Base-by-base conservation (phyloP, 1,140 invertebrate species). In the Penaeus vannamei region DNA sequence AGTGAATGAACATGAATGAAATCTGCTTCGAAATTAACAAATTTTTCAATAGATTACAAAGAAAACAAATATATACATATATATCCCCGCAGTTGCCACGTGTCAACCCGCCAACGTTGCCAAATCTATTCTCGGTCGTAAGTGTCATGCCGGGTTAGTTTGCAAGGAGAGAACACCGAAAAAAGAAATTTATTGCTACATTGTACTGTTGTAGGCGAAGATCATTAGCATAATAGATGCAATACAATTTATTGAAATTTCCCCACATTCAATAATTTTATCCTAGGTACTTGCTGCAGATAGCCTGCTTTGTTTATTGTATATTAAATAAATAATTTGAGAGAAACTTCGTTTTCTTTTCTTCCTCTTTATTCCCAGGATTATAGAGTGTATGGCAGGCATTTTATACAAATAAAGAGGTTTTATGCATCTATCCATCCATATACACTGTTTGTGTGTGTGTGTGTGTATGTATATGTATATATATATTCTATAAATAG, bases 301-400 rank as follows among this genome's bases (percentile, higher is more conserved):
- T 85, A 85, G 72, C 72, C 66, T 85, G 83, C 83, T 85, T 85
- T 85, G 83, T 85, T 85, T 85, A 85, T 85, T 85, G 83, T 85
- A 85, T 85, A 85, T 72, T 85, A 66, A 85, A 85, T 85, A 85
- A 85, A 85, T 53, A 85, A 72, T 72, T 66, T 64, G 72, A 72
- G 46, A 85, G 42, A 42, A 83, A 17, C 59, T 72, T 42, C 0
- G 59, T 72, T 85, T 59, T 83, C 10, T 32, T 26, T 83, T 8
- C 20, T 62, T 17, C 59, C 7, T 83, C n/a, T 62, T 20, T 26
- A 83, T 61, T 82, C 29, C 46, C 46, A 10, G 29, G 10, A 22
- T 69, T 19, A 14, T 8, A 22, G 23, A 26, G 19, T 69, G 7
- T 69, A n/a, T 8, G 17, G 23, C 23, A 69, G 2, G 10, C 66